Evolutionary conservation across 2,113 vertebrate species (phyloP).

Genomic region (Tetrax tetrax): DNA sequence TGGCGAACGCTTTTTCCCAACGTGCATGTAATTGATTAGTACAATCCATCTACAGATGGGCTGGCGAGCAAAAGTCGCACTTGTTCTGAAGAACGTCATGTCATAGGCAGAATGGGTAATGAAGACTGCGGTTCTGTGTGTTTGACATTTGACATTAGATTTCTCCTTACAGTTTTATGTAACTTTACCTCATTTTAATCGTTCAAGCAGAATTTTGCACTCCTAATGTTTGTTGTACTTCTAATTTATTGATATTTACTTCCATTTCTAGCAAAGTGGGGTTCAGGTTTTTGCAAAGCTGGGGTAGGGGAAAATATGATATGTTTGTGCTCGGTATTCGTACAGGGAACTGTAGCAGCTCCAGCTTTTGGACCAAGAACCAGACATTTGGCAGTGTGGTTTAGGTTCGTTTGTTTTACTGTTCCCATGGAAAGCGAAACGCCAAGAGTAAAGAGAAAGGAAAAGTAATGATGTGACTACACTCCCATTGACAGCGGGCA

Average conservation of each 20-base stretch:
- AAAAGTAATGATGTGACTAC: neutral
- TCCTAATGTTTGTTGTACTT: neutral
- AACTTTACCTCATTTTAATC: neutral
- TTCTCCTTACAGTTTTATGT: neutral
- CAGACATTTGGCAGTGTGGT: neutral
- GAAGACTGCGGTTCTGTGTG: neutral
- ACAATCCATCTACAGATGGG: neutral
- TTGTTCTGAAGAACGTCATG: neutral
- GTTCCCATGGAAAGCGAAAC: neutral
- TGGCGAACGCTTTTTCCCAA: neutral
- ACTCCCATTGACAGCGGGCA: accelerated
- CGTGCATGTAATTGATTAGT: neutral
- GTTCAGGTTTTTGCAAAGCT: neutral
- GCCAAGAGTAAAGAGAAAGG: neutral
- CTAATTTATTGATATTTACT: neutral
- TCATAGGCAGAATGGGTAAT: neutral
- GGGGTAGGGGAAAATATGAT: too few relatives aligned
- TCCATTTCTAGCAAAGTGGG: neutral
- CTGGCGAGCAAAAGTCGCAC: neutral
- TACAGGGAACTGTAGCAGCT: neutral
- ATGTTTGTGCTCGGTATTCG: neutral
- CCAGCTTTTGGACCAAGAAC: neutral
- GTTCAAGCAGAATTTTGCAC: neutral
- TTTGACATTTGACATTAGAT: neutral
- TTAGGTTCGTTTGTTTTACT: neutral